A percentile compares a stretch with the other conserved stretches of the same genome.
Evolutionary conservation across 2,888 invertebrate species (phyloP).

Genomic region (Xanthorhoe spadicearia): DNA sequence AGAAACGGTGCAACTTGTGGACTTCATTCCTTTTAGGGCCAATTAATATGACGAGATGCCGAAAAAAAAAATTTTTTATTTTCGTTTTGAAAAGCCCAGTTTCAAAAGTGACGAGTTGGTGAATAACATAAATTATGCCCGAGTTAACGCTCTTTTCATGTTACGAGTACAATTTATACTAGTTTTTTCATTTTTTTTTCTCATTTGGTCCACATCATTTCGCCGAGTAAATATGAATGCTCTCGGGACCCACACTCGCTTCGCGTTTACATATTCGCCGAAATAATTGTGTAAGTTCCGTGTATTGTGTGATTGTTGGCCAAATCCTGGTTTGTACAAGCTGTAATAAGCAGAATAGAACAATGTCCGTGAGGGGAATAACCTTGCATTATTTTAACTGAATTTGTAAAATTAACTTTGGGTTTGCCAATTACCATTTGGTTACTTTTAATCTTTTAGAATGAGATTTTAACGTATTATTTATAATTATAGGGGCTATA

Average conservation of each 20-base stretch:
- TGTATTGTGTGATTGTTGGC: conserved; percentile 11
- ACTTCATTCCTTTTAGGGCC: no score
- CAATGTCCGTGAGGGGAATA: neutral
- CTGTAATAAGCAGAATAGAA: neutral
- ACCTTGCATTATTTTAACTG: neutral
- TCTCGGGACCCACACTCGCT: conserved; percentile 15
- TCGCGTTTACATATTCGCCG: conserved; percentile 3
- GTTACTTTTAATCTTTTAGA: no score
- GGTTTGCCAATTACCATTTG: no score
- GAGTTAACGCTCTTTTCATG: conserved; percentile 35
- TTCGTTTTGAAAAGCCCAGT: no score
- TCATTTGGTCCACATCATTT: neutral
- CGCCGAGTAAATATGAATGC: neutral
- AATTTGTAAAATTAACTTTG: neutral
- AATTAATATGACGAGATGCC: no score
- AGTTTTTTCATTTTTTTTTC: conserved; percentile 29
- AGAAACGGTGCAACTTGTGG: no score
- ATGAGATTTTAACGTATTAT: no score
- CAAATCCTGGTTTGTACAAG: conserved; percentile 7
- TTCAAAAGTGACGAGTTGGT: no score
- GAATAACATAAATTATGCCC: no score
- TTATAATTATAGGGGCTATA: no score
- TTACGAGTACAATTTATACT: no score
- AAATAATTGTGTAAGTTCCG: conserved; percentile 10
- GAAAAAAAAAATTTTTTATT: no score